phyloP scores from a whole-genome alignment of 2,888 invertebrate species.

The Lithosia quadra region DNA sequence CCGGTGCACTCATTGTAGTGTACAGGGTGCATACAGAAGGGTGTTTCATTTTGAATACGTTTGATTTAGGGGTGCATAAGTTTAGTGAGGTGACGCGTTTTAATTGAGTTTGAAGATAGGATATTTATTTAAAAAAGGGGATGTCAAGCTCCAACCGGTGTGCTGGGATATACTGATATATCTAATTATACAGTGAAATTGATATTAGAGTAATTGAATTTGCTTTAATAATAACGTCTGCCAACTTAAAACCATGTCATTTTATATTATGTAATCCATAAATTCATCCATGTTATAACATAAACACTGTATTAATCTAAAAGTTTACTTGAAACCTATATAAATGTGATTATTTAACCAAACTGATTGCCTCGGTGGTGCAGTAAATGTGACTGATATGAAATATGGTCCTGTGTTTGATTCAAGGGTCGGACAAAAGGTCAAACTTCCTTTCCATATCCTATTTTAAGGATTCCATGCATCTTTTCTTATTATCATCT shows the following conservation, averaged over 20 bases:
- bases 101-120: constrained; percentile 60
- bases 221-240: not conserved
- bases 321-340: no score
- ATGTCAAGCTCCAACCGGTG: constrained; percentile 31
- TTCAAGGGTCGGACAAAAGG: not conserved
- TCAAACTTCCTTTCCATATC: no score
- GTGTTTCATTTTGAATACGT: constrained; percentile 63
- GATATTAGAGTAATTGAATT: not conserved
- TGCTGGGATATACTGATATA: not conserved
- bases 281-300: not conserved
- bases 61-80: constrained; percentile 74
- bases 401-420: not conserved
- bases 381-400: no score
- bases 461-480: no score
- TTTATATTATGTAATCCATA: not conserved
- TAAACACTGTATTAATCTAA: no score
- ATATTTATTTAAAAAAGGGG: constrained; percentile 33
- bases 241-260: not conserved
- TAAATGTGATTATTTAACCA: no score
- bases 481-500: no score
- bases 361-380: not conserved
- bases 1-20: constrained; percentile 58
- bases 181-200: constrained; percentile 14
- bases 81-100: constrained; percentile 57
- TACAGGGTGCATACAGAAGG: constrained; percentile 71